phyloP scores from a whole-genome alignment of 2,113 vertebrate genomes.

The Oreocharis arfaki region DNA sequence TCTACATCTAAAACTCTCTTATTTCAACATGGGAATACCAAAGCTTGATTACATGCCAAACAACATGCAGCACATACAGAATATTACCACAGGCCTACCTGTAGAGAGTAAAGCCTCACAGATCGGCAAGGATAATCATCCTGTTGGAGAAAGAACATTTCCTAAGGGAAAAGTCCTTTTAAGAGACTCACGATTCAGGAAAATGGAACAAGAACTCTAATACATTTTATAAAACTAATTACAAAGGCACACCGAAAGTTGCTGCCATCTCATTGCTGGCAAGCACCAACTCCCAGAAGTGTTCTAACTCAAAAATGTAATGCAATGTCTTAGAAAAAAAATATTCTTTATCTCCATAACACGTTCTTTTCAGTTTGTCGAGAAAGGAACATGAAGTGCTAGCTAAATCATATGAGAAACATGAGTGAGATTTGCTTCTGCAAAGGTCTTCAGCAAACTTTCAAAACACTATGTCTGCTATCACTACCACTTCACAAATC shows the following conservation, averaged over 20 bases:
- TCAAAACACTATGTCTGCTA: neutral
- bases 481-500: neutral
- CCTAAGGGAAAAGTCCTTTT: neutral
- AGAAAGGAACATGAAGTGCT: neutral
- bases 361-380: neutral
- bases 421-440: neutral
- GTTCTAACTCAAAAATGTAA: neutral
- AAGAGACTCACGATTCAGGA: neutral
- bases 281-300: neutral
- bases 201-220: neutral
- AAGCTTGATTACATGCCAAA: neutral
- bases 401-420: neutral
- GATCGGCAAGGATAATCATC: neutral
- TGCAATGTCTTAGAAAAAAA: neutral
- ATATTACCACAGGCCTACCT: neutral
- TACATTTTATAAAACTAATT: neutral
- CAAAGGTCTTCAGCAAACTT: neutral
- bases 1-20: neutral
- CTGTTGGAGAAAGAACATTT: neutral
- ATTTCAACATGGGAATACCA: neutral
- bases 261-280: neutral
- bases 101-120: neutral
- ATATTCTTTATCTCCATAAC: neutral
- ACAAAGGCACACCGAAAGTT: neutral
- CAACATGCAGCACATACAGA: neutral